These are phyloP conservation scores for Epinephelus cyanopodus DNA, from an alignment of 2,113 vertebrate species.

Conservation along the genomic window DNA sequence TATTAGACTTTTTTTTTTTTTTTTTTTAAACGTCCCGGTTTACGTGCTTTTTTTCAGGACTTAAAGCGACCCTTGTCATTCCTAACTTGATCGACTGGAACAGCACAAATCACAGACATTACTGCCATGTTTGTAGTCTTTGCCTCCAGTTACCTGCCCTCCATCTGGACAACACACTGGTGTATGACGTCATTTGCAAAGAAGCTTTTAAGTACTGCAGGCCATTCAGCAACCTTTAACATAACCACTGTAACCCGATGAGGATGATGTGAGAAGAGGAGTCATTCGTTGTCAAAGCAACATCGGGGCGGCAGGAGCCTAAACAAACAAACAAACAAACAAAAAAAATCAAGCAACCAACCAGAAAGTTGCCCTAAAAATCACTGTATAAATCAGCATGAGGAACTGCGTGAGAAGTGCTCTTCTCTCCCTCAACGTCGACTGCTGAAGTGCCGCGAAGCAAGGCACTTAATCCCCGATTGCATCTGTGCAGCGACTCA, in stretches of 20 bases:
- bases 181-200: too few relatives aligned
- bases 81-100: too few relatives aligned
- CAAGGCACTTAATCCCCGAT: slow-evolving; percentile 64
- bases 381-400: slow-evolving; percentile 11
- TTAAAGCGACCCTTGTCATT: too few relatives aligned
- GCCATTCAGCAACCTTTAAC: slow-evolving; percentile 4
- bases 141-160: too few relatives aligned
- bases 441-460: slow-evolving; percentile 46
- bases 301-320: background rate
- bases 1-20: too few relatives aligned
- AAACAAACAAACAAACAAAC: background rate
- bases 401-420: slow-evolving; percentile 4
- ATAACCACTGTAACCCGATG: background rate
- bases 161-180: too few relatives aligned
- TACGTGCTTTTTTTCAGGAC: too few relatives aligned
- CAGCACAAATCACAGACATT: too few relatives aligned
- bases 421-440: slow-evolving; percentile 6
- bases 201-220: slow-evolving; percentile 4
- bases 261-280: background rate
- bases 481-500: slow-evolving; percentile 24
- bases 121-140: too few relatives aligned
- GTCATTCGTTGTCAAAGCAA: slow-evolving; percentile 25
- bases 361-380: background rate
- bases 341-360: background rate
- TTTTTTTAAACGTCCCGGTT: too few relatives aligned